Evolutionary conservation across 2,113 vertebrate species (phyloP).

Genomic region (Mungos mungo): DNA sequence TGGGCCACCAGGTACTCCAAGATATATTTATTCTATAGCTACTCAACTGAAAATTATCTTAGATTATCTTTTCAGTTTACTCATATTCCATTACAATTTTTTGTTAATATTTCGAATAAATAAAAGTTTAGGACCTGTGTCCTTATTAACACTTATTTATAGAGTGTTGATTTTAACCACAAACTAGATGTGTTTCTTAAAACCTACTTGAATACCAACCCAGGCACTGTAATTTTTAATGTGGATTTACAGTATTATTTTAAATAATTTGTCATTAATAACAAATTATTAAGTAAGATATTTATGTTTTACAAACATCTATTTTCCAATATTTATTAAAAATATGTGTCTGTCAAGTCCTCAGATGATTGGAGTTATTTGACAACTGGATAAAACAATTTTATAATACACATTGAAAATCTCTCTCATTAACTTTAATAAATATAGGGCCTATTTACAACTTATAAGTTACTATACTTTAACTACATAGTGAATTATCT

Average conservation of each 20-base stretch:
- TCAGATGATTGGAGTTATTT: neutral
- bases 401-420: neutral
- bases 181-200: neutral
- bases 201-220: neutral
- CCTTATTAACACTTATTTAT: neutral
- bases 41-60: neutral
- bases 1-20: no score
- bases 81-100: neutral
- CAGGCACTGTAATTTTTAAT: neutral
- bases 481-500: neutral
- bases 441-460: neutral
- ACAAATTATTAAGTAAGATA: neutral
- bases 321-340: neutral
- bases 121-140: neutral
- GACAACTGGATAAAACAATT: neutral
- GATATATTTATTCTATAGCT: neutral
- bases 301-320: neutral
- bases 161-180: neutral
- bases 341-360: neutral
- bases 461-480: neutral
- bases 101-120: neutral
- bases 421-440: neutral
- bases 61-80: neutral
- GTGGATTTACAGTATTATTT: neutral
- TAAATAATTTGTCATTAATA: neutral